phyloP scores from a whole-genome alignment of 92 coral and sea anemone genomes.

The Bergia puertoricense region DNA sequence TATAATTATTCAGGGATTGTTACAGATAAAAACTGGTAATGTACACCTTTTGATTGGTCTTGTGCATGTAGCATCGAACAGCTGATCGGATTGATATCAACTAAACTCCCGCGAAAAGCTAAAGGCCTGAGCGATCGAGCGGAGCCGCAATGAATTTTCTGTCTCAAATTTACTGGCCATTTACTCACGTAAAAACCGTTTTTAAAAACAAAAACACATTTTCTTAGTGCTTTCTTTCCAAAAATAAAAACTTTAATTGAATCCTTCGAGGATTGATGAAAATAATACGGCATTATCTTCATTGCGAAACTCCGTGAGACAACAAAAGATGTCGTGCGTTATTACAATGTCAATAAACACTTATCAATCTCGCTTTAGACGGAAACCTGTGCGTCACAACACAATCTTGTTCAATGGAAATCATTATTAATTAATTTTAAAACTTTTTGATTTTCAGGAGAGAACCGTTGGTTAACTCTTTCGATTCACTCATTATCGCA shows the following conservation, averaged over 20 bases:
- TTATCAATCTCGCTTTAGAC: not conserved
- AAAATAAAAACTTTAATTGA: not conserved
- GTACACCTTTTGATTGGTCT: not conserved
- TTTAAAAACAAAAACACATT: not conserved
- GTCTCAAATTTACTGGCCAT: not conserved
- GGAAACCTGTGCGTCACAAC: slow-evolving; percentile 16
- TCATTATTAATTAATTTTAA: not conserved
- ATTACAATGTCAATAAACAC: slow-evolving; percentile 15
- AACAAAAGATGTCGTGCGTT: slow-evolving; percentile 28
- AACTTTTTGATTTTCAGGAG: not conserved
- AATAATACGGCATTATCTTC: not conserved
- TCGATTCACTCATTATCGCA: not conserved
- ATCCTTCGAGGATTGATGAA: not conserved
- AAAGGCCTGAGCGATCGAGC: not conserved
- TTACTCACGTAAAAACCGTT: not conserved
- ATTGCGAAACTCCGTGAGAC: slow-evolving; percentile 34
- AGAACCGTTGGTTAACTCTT: not conserved
- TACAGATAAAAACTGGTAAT: not conserved
- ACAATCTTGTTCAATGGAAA: not conserved
- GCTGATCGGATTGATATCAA: slow-evolving; percentile 11
- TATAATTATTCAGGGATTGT: not conserved
- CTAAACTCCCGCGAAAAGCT: slow-evolving; percentile 1
- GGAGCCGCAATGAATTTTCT: not conserved
- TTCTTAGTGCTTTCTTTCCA: not conserved
- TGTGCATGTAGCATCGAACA: not conserved